Percentiles rank a stretch among this genome's conserved stretches.
phyloP scores from a whole-genome alignment of 1,140 invertebrate genomes.

The Condylostylus longicornis region DNA sequence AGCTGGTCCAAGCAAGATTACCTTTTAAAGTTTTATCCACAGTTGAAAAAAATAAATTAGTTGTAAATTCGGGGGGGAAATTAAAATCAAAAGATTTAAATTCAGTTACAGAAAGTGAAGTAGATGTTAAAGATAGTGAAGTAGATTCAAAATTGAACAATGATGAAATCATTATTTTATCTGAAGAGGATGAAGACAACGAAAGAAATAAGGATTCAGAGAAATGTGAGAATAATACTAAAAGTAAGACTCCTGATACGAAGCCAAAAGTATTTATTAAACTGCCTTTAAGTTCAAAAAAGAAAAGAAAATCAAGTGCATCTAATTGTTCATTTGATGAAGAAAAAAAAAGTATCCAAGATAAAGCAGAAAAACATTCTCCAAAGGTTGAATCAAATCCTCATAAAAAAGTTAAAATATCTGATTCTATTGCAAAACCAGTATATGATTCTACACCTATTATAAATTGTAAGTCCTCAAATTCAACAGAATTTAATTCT shows the following conservation, averaged over 20 bases:
- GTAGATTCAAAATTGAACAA: constrained; percentile 4
- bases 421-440: constrained; percentile 10
- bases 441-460: no score
- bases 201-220: constrained; percentile 17
- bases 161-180: constrained; percentile 22
- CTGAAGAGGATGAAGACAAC: constrained; percentile 19
- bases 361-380: neutral
- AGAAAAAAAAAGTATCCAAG: constrained; percentile 6
- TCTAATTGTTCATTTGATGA: no score
- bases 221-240: neutral
- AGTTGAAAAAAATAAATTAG: no score
- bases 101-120: neutral
- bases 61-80: neutral
- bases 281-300: constrained; percentile 19
- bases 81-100: neutral
- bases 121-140: neutral
- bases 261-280: constrained; percentile 16
- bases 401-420: constrained; percentile 13
- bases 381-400: constrained; percentile 15
- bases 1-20: constrained; percentile 30
- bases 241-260: constrained; percentile 2
- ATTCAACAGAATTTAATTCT: constrained; percentile 14
- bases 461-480: constrained; percentile 17
- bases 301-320: constrained; percentile 16
- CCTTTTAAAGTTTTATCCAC: constrained; percentile 24